Evolutionary conservation across 2,113 vertebrate species (phyloP).

Genomic region (Melanostigma gelatinosum): DNA sequence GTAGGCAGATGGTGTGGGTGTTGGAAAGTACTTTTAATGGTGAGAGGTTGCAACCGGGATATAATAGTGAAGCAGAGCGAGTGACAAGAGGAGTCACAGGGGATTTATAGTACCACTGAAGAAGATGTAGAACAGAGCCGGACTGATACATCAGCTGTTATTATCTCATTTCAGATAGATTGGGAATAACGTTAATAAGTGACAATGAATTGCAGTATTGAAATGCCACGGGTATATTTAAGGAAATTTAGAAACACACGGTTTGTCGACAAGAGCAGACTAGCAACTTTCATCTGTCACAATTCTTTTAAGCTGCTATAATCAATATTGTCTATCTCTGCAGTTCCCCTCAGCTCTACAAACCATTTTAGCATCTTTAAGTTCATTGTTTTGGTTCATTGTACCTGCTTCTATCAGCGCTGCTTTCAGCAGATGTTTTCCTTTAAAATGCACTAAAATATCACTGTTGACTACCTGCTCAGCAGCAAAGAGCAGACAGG

Average conservation of each 20-base stretch:
- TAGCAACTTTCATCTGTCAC: background rate
- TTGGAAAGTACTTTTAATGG: conserved; percentile 49
- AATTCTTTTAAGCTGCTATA: background rate
- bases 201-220: background rate
- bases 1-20: conserved; percentile 65
- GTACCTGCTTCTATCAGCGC: background rate
- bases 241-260: background rate
- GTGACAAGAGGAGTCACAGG: conserved; percentile 3
- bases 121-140: background rate
- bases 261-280: background rate
- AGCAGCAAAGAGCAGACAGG: conserved; percentile 10
- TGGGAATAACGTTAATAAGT: background rate
- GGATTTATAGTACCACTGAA: conserved; percentile 22
- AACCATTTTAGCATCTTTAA: background rate
- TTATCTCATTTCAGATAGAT: conserved; percentile 10
- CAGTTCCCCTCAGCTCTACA: background rate
- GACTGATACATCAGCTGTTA: background rate
- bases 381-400: background rate
- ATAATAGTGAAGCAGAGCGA: conserved; percentile 30
- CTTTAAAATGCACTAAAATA: background rate
- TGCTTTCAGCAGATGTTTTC: background rate
- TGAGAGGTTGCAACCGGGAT: conserved; percentile 35
- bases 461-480: background rate
- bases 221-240: background rate
- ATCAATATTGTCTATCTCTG: background rate